Evolutionary conservation across 2,888 invertebrate species (phyloP).

Genomic region (Erpobdella octoculata): DNA sequence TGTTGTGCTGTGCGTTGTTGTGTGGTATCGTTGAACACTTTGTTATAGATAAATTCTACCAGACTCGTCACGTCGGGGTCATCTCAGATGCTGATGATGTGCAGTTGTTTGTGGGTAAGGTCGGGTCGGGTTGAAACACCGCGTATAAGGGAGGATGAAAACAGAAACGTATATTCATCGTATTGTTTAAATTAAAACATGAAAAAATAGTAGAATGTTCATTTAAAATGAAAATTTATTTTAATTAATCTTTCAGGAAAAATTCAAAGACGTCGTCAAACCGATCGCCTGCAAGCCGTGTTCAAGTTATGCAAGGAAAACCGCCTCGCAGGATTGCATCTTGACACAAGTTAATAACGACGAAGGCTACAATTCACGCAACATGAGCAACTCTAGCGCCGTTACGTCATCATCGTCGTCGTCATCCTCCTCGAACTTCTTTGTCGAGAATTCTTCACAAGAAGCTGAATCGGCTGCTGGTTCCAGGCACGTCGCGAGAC

Average conservation of each 20-base stretch:
- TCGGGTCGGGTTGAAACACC: too few relatives aligned
- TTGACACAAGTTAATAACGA: background rate
- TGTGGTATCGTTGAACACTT: too few relatives aligned
- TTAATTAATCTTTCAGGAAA: conserved; percentile 1
- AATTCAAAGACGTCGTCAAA: background rate
- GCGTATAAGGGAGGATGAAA: too few relatives aligned
- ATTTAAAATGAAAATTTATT: background rate
- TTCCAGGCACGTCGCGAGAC: background rate
- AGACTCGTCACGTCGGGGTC: too few relatives aligned
- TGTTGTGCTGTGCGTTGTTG: too few relatives aligned
- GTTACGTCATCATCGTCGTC: conserved; percentile 14
- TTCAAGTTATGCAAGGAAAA: too few relatives aligned
- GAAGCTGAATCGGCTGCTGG: background rate
- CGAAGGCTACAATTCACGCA: conserved; percentile 26
- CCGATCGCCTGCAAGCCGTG: background rate
- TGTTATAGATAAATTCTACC: too few relatives aligned
- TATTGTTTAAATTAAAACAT: background rate
- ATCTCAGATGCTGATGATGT: too few relatives aligned
- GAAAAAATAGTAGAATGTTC: background rate
- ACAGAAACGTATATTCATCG: too few relatives aligned
- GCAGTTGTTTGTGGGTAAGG: too few relatives aligned
- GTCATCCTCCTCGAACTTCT: background rate
- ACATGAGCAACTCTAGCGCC: conserved; percentile 22
- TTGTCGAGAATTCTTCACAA: background rate
- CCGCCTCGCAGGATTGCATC: background rate